A percentile compares a stretch with the other conserved stretches of the same genome.
phyloP scores from a whole-genome alignment of 2,113 vertebrate genomes.

The Rhinopomastus cyanomelas region DNA sequence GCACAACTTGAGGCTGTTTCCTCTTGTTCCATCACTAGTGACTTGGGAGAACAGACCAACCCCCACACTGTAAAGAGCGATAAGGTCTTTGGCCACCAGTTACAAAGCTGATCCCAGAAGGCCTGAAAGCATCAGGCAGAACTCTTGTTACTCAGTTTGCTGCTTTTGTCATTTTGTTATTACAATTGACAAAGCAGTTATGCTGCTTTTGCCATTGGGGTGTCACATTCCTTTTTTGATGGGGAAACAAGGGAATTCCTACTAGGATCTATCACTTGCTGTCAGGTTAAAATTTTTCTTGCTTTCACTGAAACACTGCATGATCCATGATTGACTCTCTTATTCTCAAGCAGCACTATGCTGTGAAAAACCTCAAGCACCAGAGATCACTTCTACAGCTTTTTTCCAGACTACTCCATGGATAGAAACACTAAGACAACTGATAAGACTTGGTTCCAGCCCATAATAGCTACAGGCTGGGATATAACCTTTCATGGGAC shows the following conservation, averaged over 20 bases:
- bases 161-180: background rate
- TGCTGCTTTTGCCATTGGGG: background rate
- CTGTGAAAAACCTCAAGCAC: background rate
- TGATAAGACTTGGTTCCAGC: fast-evolving
- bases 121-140: background rate
- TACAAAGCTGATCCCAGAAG: background rate
- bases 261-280: background rate
- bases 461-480: background rate
- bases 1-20: no score
- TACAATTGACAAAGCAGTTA: no score
- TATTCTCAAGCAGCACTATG: background rate
- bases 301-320: background rate
- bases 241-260: background rate
- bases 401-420: background rate
- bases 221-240: background rate
- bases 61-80: no score
- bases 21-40: no score
- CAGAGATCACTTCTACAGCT: background rate
- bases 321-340: background rate
- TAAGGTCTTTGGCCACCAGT: background rate
- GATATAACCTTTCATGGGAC: background rate
- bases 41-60: no score
- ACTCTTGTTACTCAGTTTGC: background rate
- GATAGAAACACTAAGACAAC: background rate
- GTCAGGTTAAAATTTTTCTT: background rate